phyloP scores from a whole-genome alignment of 2,888 invertebrate genomes.

The Podabrus alpinus region DNA sequence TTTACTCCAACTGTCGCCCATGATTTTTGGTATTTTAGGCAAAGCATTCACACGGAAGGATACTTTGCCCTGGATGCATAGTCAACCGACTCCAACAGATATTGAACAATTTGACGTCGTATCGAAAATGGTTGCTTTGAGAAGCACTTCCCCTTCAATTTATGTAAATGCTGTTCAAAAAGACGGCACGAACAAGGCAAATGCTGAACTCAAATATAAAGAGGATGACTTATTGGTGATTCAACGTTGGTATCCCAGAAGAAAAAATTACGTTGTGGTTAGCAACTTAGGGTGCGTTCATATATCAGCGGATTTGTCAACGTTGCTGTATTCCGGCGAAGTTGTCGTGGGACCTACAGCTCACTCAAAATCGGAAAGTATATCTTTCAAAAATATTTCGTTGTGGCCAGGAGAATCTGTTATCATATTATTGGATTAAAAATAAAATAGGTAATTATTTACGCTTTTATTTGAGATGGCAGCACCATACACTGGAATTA shows the following conservation, averaged over 20 bases:
- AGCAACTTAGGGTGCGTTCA: slow-evolving; percentile 69
- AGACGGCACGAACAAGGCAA: slow-evolving; percentile 65
- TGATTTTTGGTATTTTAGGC: slow-evolving; percentile 63
- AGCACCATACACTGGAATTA: slow-evolving; percentile 53
- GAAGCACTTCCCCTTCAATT: slow-evolving; percentile 70
- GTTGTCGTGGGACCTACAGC: slow-evolving; percentile 60
- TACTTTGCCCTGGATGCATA: slow-evolving; percentile 69
- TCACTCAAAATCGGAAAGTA: slow-evolving; percentile 52
- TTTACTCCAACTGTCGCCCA: slow-evolving; percentile 70
- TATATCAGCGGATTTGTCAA: slow-evolving; percentile 72
- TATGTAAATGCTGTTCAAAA: slow-evolving; percentile 74
- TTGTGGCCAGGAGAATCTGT: slow-evolving; percentile 66
- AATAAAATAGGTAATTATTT: neutral
- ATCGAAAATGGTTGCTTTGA: slow-evolving; percentile 63
- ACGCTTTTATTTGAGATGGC: slow-evolving; percentile 44
- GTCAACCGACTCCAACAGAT: slow-evolving; percentile 57
- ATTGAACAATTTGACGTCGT: slow-evolving; percentile 62
- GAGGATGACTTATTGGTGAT: slow-evolving; percentile 68
- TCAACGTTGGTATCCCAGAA: slow-evolving; percentile 78
- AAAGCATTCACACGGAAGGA: slow-evolving; percentile 58
- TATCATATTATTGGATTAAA: slow-evolving; percentile 56
- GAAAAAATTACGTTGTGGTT: slow-evolving; percentile 76
- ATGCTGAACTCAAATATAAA: slow-evolving; percentile 70
- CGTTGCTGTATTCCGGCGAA: slow-evolving; percentile 75
- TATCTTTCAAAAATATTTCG: slow-evolving; percentile 61